Evolutionary conservation across 2,797 vertebrate species (phyloP), one percentile per base, ranked within the genome.

Genomic region (Vespertilio murinus): DNA sequence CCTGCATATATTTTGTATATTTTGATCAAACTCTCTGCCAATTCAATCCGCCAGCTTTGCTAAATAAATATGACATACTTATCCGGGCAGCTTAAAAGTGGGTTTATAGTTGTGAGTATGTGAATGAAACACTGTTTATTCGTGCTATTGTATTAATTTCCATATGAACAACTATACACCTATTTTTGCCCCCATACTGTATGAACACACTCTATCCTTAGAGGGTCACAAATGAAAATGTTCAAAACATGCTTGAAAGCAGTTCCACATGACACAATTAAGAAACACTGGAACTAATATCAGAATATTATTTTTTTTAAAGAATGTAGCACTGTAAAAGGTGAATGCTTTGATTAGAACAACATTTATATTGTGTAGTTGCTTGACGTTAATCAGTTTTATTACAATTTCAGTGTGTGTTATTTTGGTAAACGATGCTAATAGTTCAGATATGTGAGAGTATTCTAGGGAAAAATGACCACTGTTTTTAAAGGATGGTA

Each of bases 401-500:
- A 67, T 47, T 75, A 93, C n/a, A 87, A 90, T 87, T 64, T 82
- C 74, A 81, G 12, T 28, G 87, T 71, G 14, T 54, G 10, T 2
- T 82, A 59, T 79, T 92, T 73, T 78, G 49, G 40, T 56, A 94
- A 79, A 92, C 20, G 56, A 88, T 59, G 61, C 9, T 90, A 33
- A 67, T 80, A 70, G 42, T 90, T 95, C 40, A 77, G 80, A 40
- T 94, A 59, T n/a, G 33, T 87, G 40, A 85, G 80, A 95, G 6
- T 16, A 3, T 82, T 93, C 64, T 84, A 77, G 22, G 33, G 18
- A 61, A 23, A 93, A 88, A 77, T 40, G 17, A 28, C 56, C 42
- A 70, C 12, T 81, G 54, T 69, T 77, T 83, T 22, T 64, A 81
- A 81, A 38, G 64, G 91, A 92, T 94, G 78, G 93, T 92, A 95